These are phyloP conservation scores for Panagrolaimus sp. DNA, from an alignment of 1,140 invertebrate genomes.

Conservation along the genomic window DNA sequence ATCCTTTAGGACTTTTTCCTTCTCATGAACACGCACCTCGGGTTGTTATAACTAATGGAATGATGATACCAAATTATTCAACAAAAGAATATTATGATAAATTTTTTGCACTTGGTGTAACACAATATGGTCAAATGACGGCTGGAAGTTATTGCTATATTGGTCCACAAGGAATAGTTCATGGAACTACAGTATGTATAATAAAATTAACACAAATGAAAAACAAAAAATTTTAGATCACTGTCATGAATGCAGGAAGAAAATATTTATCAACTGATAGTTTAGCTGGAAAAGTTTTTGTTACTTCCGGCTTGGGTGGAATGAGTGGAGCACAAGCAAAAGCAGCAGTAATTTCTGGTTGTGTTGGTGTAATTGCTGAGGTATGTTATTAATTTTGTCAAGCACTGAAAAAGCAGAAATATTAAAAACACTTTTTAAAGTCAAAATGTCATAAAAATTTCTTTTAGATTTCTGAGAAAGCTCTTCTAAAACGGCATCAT, in stretches of 20 bases:
- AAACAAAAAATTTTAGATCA: conserved; percentile 61
- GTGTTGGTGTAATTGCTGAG: conserved; percentile 68
- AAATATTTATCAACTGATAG: conserved; percentile 64
- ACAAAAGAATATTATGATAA: conserved; percentile 62
- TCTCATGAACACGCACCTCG: conserved; percentile 62
- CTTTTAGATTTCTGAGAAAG: conserved; percentile 62
- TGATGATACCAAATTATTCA: conserved; percentile 70
- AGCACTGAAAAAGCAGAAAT: too few species aligned
- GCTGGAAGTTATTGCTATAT: conserved; percentile 70
- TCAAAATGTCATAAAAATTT: too few species aligned
- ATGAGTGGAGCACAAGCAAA: conserved; percentile 71
- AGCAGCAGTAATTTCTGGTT: conserved; percentile 67
- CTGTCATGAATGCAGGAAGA: conserved; percentile 67
- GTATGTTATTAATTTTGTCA: conserved; percentile 59
- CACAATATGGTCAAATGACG: conserved; percentile 64
- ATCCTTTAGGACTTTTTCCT: conserved; percentile 68
- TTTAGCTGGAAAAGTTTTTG: conserved; percentile 65
- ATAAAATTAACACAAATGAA: too few species aligned
- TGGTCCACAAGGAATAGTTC: conserved; percentile 70
- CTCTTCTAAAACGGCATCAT: conserved; percentile 64
- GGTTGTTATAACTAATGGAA: conserved; percentile 69
- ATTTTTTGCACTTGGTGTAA: conserved; percentile 67
- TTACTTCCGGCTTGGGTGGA: conserved; percentile 67
- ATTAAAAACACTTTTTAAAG: too few species aligned
- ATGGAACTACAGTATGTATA: conserved; percentile 66